phyloP scores from a whole-genome alignment of 2,797 vertebrate species.

The Agapornis canus region DNA sequence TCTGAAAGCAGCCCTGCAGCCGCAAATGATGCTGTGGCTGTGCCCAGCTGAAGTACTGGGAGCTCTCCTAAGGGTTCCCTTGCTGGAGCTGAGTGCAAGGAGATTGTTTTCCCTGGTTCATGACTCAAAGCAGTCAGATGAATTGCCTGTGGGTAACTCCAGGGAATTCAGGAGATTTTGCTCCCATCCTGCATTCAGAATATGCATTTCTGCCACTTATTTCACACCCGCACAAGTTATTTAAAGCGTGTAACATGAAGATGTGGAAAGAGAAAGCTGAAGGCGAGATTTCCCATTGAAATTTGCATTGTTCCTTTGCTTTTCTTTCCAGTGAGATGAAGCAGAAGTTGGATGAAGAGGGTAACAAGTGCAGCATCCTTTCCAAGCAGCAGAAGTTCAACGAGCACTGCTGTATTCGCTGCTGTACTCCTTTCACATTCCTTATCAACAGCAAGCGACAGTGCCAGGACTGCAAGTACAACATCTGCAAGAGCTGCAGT shows the following conservation, averaged over 20 bases:
- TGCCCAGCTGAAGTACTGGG: background rate
- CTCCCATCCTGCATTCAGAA: background rate
- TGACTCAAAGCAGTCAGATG: background rate
- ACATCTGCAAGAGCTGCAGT: conserved; percentile 94
- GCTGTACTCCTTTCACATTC: conserved; percentile 94
- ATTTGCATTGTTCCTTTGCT: background rate
- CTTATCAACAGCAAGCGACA: conserved; percentile 91
- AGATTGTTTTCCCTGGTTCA: background rate
- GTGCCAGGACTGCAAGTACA: conserved; percentile 93
- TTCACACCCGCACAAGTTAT: background rate
- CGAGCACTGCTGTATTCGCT: conserved; percentile 95
- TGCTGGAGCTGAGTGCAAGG: background rate
- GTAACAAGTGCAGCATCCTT: conserved; percentile 92
- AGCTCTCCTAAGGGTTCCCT: background rate
- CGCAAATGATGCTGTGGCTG: background rate
- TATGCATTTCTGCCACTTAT: background rate
- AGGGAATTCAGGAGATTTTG: background rate
- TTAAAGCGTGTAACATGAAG: background rate
- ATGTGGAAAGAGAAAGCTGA: background rate
- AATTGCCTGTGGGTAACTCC: background rate
- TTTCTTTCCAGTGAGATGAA: conserved; percentile 87
- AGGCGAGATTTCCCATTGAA: background rate
- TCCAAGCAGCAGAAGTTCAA: conserved; percentile 93
- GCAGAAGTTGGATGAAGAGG: conserved; percentile 93
- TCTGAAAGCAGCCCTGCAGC: background rate